Conservation (phyloP, 2,113 vertebrate species). For the Silurus asotus region DNA sequence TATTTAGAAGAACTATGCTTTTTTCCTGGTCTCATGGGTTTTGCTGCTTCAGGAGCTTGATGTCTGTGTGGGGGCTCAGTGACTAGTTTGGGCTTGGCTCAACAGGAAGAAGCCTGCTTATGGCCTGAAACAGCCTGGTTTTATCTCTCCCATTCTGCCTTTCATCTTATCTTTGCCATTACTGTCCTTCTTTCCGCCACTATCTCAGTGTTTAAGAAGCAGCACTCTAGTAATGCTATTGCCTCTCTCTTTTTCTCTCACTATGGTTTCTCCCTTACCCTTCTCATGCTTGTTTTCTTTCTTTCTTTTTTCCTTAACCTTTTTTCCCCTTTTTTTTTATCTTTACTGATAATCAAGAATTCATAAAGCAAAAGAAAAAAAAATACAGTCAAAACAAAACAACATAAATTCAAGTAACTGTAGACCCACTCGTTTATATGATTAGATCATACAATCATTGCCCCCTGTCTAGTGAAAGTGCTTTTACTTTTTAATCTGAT, state of each 20-base stretch:
- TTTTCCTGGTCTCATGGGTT: conserved; percentile 27
- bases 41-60: conserved; percentile 18
- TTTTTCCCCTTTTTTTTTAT: not conserved
- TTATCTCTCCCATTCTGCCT: conserved; percentile 28
- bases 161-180: conserved; percentile 34
- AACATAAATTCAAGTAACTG: not conserved
- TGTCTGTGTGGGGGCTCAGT: conserved; percentile 8
- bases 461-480: not conserved
- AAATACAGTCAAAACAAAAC: not conserved
- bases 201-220: not conserved
- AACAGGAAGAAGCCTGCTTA: conserved; percentile 48
- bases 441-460: not conserved
- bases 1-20: conserved; percentile 8
- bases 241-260: not conserved
- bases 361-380: conserved; percentile 6
- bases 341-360: not conserved
- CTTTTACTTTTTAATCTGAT: too few species aligned
- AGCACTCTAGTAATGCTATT: not conserved
- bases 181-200: conserved; percentile 15
- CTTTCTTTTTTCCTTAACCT: not conserved
- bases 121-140: conserved; percentile 27
- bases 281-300: not conserved
- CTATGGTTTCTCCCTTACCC: not conserved
- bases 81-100: conserved; percentile 29
- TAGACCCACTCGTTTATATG: not conserved